Evolutionary conservation across 1,140 invertebrate genomes (phyloP), one percentile per base, ranked within the genome.

Genomic region (Orchesella cincta): DNA sequence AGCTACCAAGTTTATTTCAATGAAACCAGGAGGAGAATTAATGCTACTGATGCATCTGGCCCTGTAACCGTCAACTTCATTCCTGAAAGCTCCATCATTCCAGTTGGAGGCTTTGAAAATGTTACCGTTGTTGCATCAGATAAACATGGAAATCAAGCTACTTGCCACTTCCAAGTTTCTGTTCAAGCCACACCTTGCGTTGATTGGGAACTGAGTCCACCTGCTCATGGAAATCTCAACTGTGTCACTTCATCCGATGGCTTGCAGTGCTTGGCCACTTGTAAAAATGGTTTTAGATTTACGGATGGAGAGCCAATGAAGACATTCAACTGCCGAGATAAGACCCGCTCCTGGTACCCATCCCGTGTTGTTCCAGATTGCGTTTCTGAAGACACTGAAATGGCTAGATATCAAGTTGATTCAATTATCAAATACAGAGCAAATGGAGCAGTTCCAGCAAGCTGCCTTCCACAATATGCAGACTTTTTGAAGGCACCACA

Each of bases 151-250:
- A 98, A 98, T 83, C 90, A 92, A 80, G 95, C 95, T 16, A 89
- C 90, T 39, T 98, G 96, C 86, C 89, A 97, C 84, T 98, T 98
- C 90, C 96, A 98, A 88, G 94, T 94, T 5, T 92, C 93, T 0
- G 93, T 96, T 1, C 93, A 97, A 89, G 94, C 96, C 1, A 95
- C 95, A 1, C 92, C 93, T 20, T 98, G 96, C 84, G 94, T 96
- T 0, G 93, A 96, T 83, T 97, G 95, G 94, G 95, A 98, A 84
- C 84, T 98, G 1, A 92, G 92, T 84, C 89, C 92, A 26, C 95
- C 96, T 12, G 91, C 92, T 1, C 92, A 97, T 85, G 95, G 95
- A 46, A 92, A 90, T 74, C 87, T 97, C 0, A 95, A 96, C 83
- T 98, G 96, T 83, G 85, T 93, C 18, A 91, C 92, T 29, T 93